phyloP scores from a whole-genome alignment of 2,888 invertebrate species.

The Agrilus biguttatus region DNA sequence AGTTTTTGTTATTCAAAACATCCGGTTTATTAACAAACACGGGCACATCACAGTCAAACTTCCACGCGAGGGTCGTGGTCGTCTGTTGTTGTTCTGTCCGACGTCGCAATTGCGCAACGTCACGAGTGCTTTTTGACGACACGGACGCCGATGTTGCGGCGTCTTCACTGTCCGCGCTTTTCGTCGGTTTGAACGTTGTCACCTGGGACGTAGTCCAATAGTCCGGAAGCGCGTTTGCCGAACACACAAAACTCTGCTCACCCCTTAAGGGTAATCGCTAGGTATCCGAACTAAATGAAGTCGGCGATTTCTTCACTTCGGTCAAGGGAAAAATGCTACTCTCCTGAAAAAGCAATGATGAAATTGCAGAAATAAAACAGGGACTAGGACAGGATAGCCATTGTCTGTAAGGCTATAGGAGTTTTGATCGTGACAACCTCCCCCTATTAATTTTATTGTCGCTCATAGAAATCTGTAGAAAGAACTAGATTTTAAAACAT shows the following conservation, averaged over 20 bases:
- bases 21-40: conserved; percentile 29
- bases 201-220: conserved; percentile 19
- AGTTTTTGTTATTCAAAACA: conserved; percentile 24
- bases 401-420: no score
- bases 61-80: conserved; percentile 43
- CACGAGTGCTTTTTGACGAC: conserved; percentile 69
- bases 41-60: conserved; percentile 31
- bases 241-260: conserved; percentile 22
- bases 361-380: background rate
- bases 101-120: conserved; percentile 50
- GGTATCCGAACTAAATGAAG: conserved; percentile 42
- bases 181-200: conserved; percentile 25
- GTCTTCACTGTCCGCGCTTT: conserved; percentile 22
- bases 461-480: no score
- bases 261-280: conserved; percentile 31
- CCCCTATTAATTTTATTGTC: no score
- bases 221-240: conserved; percentile 28
- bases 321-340: conserved; percentile 48
- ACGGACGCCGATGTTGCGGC: conserved; percentile 24
- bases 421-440: no score
- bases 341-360: conserved; percentile 31
- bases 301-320: conserved; percentile 47
- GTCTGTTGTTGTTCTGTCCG: conserved; percentile 74
- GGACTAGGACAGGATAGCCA: background rate
- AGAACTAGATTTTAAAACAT: no score